Percentiles rank a stretch among this genome's conserved stretches.
Evolutionary conservation across 2,113 vertebrate genomes (phyloP).

Genomic region (Amia ocellicauda): DNA sequence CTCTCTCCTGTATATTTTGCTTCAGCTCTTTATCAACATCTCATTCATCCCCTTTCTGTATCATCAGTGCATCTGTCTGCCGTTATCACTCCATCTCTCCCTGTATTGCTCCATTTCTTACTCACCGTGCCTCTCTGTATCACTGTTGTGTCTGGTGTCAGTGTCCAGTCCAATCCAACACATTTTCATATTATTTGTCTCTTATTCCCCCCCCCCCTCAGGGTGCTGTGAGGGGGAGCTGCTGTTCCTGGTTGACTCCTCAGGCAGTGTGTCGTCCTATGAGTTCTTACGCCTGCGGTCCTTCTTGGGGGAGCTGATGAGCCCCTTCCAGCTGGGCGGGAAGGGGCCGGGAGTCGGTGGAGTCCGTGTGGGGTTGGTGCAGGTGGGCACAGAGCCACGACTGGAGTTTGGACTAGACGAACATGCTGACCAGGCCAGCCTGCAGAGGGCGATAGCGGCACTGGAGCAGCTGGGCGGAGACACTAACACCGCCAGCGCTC

Average conservation of each 20-base stretch:
- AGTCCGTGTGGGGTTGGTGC: conserved; percentile 80
- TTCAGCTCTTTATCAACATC: too few species aligned
- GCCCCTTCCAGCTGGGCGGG: conserved; percentile 75
- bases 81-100: not conserved
- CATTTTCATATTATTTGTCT: too few species aligned
- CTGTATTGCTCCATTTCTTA: too few species aligned
- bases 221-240: conserved; percentile 80
- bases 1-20: too few species aligned
- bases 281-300: conserved; percentile 81
- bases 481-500: conserved; percentile 84
- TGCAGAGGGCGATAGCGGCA: conserved; percentile 63
- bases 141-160: too few species aligned
- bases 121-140: too few species aligned
- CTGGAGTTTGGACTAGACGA: conserved; percentile 79
- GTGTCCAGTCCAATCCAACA: too few species aligned
- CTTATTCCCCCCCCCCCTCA: conserved; percentile 31
- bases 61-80: not conserved
- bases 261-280: conserved; percentile 85
- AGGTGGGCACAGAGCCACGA: conserved; percentile 79
- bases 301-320: conserved; percentile 82
- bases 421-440: conserved; percentile 41
- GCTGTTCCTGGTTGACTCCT: conserved; percentile 89
- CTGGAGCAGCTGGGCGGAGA: conserved; percentile 79
- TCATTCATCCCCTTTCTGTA: too few species aligned
- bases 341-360: too few species aligned